A percentile compares a stretch with the other conserved stretches of the same genome.
These are phyloP conservation scores for Xestia xanthographa DNA, from an alignment of 2,888 invertebrate genomes.

Conservation along the genomic window DNA sequence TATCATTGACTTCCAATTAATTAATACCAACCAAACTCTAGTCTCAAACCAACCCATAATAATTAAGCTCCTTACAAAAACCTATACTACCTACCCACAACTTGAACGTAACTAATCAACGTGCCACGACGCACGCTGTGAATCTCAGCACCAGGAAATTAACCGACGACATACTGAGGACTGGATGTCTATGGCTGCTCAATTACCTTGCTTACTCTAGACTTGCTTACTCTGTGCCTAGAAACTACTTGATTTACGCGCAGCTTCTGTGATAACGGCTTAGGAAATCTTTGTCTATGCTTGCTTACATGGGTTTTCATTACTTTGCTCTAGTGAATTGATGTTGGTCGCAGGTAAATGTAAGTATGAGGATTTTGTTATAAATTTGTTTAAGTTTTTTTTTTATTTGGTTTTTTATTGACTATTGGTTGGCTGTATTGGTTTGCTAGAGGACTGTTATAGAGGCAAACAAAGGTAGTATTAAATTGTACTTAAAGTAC, in stretches of 20 bases:
- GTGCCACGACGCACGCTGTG: constrained; percentile 57
- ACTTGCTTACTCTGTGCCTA: constrained; percentile 56
- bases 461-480: background rate
- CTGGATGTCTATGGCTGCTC: constrained; percentile 70
- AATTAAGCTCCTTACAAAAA: constrained; percentile 44
- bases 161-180: constrained; percentile 73
- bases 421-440: background rate
- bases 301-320: constrained; percentile 33
- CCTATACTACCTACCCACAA: constrained; percentile 27
- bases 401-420: background rate
- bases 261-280: constrained; percentile 41
- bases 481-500: background rate
- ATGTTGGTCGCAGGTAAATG: background rate
- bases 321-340: constrained; percentile 31
- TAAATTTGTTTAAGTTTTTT: background rate
- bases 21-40: background rate
- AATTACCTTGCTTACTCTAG: constrained; percentile 70
- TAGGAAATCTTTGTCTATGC: constrained; percentile 25
- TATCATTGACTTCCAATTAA: no score
- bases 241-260: constrained; percentile 59
- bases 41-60: constrained; percentile 20
- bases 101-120: constrained; percentile 61
- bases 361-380: background rate
- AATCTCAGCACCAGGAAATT: constrained; percentile 80
- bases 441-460: background rate